Percentiles rank a stretch among this genome's conserved stretches.
Conservation (phyloP, 2,797 vertebrate species). For the Chromobotia macracanthus region DNA sequence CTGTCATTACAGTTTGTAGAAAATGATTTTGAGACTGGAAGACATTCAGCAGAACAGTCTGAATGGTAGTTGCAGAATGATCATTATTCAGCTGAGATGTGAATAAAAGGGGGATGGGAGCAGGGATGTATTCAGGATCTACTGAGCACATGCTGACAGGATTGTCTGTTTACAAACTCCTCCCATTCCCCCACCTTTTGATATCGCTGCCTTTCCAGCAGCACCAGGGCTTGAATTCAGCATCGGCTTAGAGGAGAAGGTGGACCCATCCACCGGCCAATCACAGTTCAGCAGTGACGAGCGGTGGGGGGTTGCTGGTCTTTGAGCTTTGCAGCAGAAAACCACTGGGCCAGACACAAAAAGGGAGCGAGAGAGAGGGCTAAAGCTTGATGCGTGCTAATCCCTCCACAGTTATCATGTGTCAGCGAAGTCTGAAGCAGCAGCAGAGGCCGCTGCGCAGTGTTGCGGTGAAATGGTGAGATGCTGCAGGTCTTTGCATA, state of each 20-base stretch:
- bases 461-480: constrained; percentile 88
- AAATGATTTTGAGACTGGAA: background rate
- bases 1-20: background rate
- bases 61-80: background rate
- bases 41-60: background rate
- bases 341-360: constrained; percentile 64
- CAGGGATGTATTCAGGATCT: constrained; percentile 34
- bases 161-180: constrained; percentile 56
- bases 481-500: constrained; percentile 81
- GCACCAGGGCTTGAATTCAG: constrained; percentile 35
- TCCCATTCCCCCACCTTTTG: constrained; percentile 53
- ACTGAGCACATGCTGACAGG: constrained; percentile 48
- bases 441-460: constrained; percentile 73
- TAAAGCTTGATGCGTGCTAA: constrained; percentile 65
- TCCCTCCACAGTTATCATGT: constrained; percentile 76
- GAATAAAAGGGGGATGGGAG: constrained; percentile 21
- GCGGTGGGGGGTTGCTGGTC: constrained; percentile 39
- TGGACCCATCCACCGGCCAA: constrained; percentile 39
- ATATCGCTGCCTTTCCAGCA: constrained; percentile 43
- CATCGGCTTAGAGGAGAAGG: constrained; percentile 44
- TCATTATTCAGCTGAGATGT: constrained; percentile 8
- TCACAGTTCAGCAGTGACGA: constrained; percentile 35
- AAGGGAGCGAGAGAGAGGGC: constrained; percentile 63
- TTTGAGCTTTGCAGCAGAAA: constrained; percentile 50
- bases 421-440: constrained; percentile 80